phyloP scores from a whole-genome alignment of 2,888 invertebrate species.

The Cenopis cana region DNA sequence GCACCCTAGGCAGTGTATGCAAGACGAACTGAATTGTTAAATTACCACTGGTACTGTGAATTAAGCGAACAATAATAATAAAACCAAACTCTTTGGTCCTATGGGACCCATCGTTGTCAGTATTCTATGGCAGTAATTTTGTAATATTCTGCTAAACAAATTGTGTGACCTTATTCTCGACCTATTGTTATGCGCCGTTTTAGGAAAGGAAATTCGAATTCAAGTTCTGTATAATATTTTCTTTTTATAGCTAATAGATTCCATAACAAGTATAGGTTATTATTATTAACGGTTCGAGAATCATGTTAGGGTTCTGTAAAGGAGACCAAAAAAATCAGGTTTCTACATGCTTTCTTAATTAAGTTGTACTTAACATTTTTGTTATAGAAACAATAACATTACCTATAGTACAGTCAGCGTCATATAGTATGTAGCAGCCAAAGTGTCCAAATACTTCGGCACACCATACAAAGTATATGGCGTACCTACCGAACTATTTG shows the following conservation, averaged over 20 bases:
- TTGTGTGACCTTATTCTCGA: conserved; percentile 27
- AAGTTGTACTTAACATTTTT: too few species aligned
- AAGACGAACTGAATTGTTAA: conserved; percentile 13
- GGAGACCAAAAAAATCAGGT: too few species aligned
- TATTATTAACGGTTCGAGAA: too few species aligned
- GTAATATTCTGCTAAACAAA: conserved; percentile 20
- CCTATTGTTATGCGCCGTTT: background rate
- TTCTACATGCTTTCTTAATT: too few species aligned
- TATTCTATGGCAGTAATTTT: conserved; percentile 11
- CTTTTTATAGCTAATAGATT: background rate
- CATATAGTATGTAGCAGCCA: too few species aligned
- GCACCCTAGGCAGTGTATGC: conserved; percentile 4
- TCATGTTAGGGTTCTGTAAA: too few species aligned
- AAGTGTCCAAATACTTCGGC: too few species aligned
- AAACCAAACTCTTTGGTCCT: conserved; percentile 11
- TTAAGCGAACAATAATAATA: conserved; percentile 24
- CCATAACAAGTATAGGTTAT: too few species aligned
- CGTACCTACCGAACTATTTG: too few species aligned
- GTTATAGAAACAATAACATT: too few species aligned
- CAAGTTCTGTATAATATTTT: background rate
- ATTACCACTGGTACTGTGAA: conserved; percentile 9
- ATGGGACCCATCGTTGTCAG: background rate
- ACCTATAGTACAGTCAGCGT: too few species aligned
- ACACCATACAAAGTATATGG: too few species aligned
- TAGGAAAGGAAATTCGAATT: background rate